Evolutionary conservation across 2,888 invertebrate species (phyloP), one percentile per base, ranked within the genome.

Genomic region (Caenorhabditis zanzibari): DNA sequence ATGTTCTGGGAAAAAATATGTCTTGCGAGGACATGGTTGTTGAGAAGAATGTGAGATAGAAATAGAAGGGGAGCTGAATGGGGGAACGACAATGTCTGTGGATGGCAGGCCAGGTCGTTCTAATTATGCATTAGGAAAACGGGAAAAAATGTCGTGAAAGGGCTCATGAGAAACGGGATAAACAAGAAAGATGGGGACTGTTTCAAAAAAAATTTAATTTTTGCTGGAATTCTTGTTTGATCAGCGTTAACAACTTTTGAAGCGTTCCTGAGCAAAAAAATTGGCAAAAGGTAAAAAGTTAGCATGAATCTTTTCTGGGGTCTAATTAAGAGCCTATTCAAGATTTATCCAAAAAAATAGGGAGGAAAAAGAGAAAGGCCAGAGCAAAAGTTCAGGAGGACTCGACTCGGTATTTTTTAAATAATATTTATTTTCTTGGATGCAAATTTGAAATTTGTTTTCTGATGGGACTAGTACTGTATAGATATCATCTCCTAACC

Each of bases 101-200:
- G 72, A 72, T 82, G 82, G 81, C 81, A 80, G 80, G 44, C 54
- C 73, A 73, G 82, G 76, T 82, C 72, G 72, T 76, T 73, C 82
- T 82, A 82, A 82, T 82, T 82, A 82, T 82, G 76, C 72, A 82
- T 76, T 49, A 32, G 49, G n/a, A 47, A 19, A 47, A 24, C 16
- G 47, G 44, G 9, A 28, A 26, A 54, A 52, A 38, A 35, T 52
- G 66, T 68, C 24, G 28, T n/a, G 41, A 26, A 47, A 10, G 19
- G 47, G 24, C 16, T 44, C 16, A 22, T 7, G 24, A 26, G 38
- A 38, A 52, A 38, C 12, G n/a, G 24, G 19, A 32, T 32, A 7
- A 32, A 38, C 19, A 22, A 59, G 32, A 59, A 19, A 32, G n/a
- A n/a, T n/a, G n/a, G n/a, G n/a, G n/a, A n/a, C n/a, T n/a, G n/a